phyloP scores from a whole-genome alignment of 2,797 vertebrate genomes.

The Ptychadena robeensis region DNA sequence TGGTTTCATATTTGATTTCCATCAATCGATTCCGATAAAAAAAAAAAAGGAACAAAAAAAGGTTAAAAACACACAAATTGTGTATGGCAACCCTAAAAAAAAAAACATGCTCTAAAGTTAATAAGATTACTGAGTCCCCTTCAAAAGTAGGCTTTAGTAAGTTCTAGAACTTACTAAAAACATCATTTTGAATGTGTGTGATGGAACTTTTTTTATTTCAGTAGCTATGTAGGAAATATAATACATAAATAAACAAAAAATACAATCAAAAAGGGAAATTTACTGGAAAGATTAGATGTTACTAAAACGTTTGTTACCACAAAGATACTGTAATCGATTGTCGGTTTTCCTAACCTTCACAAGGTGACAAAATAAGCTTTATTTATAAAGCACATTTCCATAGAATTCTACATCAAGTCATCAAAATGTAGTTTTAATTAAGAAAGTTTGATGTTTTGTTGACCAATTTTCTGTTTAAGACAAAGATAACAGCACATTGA shows the following conservation, averaged over 20 bases:
- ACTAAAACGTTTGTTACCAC: conserved; percentile 31
- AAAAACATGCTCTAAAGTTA: too few relatives aligned
- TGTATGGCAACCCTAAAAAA: too few relatives aligned
- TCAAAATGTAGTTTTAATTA: not conserved
- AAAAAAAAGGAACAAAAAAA: too few relatives aligned
- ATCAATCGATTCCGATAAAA: too few relatives aligned
- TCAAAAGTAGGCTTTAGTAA: too few relatives aligned
- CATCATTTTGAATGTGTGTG: not conserved
- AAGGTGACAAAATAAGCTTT: not conserved
- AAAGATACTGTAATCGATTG: conserved; percentile 4
- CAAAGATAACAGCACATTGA: not conserved
- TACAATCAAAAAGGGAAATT: not conserved
- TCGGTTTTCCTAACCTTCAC: not conserved
- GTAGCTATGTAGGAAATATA: not conserved
- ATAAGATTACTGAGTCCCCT: too few relatives aligned
- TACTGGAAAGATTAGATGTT: too few relatives aligned
- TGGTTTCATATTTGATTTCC: too few relatives aligned
- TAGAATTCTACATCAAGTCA: not conserved
- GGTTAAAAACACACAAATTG: too few relatives aligned
- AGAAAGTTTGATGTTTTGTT: not conserved
- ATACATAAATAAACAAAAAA: not conserved
- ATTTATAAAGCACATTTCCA: not conserved
- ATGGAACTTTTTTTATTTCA: not conserved
- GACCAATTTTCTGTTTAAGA: not conserved
- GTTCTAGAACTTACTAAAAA: too few relatives aligned